phyloP scores from a whole-genome alignment of 2,113 vertebrate genomes.

The Bubo bubo region DNA sequence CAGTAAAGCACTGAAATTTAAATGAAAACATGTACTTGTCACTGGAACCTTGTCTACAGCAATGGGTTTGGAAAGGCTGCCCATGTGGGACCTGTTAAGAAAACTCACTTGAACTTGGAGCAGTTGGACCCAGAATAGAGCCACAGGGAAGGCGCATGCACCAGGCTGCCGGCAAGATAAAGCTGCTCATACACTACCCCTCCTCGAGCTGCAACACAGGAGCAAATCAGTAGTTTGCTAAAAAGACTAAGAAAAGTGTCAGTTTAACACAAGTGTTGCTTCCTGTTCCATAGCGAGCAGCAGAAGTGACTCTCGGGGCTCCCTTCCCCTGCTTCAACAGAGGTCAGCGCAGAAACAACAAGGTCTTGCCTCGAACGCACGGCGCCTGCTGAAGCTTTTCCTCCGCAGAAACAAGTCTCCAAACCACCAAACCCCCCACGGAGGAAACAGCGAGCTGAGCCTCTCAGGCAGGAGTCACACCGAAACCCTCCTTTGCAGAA shows the following conservation, averaged over 20 bases:
- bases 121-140: background rate
- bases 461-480: background rate
- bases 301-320: background rate
- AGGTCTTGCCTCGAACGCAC: rapidly evolving
- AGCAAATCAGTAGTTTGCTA: background rate
- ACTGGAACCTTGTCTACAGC: background rate
- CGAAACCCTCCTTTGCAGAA: background rate
- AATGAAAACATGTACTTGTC: background rate
- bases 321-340: background rate
- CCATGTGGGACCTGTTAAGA: background rate
- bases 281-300: rapidly evolving
- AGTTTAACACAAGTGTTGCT: background rate
- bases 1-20: background rate
- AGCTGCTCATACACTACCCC: background rate
- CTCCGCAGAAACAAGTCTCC: background rate
- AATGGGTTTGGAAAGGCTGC: background rate
- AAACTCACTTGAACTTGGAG: background rate
- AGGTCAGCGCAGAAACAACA: background rate
- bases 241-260: background rate
- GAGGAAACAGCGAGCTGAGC: background rate
- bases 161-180: background rate
- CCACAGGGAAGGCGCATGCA: rapidly evolving
- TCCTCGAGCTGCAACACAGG: rapidly evolving
- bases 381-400: rapidly evolving
- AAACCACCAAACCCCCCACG: background rate